A percentile compares a stretch with the other conserved stretches of the same genome.
Evolutionary conservation across 2,797 vertebrate species (phyloP).

Genomic region (Fistularia commersonii): DNA sequence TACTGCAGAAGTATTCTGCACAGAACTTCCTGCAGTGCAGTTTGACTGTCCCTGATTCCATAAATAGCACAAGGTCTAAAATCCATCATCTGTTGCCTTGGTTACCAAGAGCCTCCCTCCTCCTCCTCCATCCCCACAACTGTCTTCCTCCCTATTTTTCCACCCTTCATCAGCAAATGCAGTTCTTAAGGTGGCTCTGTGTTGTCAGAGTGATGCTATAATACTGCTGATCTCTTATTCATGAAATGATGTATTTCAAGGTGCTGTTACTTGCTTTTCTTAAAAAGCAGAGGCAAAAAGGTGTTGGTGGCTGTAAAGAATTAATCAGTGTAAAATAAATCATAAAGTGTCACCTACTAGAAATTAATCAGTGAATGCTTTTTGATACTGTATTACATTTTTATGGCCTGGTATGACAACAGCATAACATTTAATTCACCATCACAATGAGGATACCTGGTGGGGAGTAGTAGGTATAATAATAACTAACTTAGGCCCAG

Average conservation of each 20-base stretch:
- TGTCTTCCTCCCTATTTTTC: slow-evolving; percentile 19
- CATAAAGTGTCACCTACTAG: no score
- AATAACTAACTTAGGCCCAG: background rate
- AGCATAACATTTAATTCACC: slow-evolving; percentile 13
- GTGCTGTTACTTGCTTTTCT: background rate
- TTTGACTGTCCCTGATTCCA: slow-evolving; percentile 65
- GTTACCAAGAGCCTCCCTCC: slow-evolving; percentile 50
- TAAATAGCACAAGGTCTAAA: slow-evolving; percentile 68
- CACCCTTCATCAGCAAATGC: slow-evolving; percentile 18
- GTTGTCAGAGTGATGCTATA: slow-evolving; percentile 39
- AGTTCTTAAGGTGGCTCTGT: slow-evolving; percentile 34
- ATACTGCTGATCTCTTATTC: slow-evolving; percentile 31
- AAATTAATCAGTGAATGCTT: background rate
- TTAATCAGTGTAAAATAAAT: no score
- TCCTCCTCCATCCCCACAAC: slow-evolving; percentile 9
- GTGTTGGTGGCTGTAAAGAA: no score
- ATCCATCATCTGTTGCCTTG: slow-evolving; percentile 71
- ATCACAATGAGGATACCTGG: slow-evolving; percentile 49
- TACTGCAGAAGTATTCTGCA: slow-evolving; percentile 19
- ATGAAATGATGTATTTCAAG: slow-evolving; percentile 44
- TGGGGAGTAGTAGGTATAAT: slow-evolving; percentile 27
- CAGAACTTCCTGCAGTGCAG: slow-evolving; percentile 30
- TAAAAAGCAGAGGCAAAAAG: no score
- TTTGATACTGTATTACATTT: background rate
- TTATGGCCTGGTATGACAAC: no score